Evolutionary conservation across 2,797 vertebrate genomes (phyloP), one percentile per base, ranked within the genome.

Genomic region (Botia kubotai): DNA sequence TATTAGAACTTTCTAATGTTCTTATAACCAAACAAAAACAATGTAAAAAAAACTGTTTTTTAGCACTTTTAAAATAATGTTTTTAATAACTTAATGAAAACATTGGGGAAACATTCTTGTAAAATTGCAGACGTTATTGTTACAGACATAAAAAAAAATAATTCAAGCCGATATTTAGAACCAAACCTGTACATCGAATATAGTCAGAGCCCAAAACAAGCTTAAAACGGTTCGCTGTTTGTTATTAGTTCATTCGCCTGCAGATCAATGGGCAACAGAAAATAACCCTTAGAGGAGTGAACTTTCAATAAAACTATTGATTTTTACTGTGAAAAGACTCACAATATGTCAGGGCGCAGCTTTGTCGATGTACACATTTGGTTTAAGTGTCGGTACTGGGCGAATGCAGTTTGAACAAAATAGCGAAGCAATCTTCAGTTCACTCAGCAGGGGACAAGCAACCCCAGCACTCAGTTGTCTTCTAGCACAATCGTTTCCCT

Each of bases 261-360:
- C 3, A 73, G 78, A 80, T 80, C 78, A 66, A 74, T 67, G 53
- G 33, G 12, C 50, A 50, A 66, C 16, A 58, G 10, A 80, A 80
- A 73, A 73, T 72, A 73, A 73, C 21, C 33, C 12, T 74, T 73
- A 74, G 21, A 73, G 36, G 23, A 74, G 62, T 36, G 23, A 80
- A 80, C 70, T 80, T 80, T 66, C 72, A 85, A 66, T 73, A 80
- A 80, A 80, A 67, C 55, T 66, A 62, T 69, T 23, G 65, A 77
- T 80, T 46, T 73, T 50, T 79, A 60, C 70, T 77, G 75, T 83
- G 67, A 84, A 85, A 81, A 87, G 84, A 76, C 83, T 85, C 85
- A 82, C 77, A 87, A 77, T 72, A 78, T 82, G 83, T 79, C 72
- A 73, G 85, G 80, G 65, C 57, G 23, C 53, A 77, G 78, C 70